Evolutionary conservation across 2,797 vertebrate genomes (phyloP).

Genomic region (Tiaroga cobitis): DNA sequence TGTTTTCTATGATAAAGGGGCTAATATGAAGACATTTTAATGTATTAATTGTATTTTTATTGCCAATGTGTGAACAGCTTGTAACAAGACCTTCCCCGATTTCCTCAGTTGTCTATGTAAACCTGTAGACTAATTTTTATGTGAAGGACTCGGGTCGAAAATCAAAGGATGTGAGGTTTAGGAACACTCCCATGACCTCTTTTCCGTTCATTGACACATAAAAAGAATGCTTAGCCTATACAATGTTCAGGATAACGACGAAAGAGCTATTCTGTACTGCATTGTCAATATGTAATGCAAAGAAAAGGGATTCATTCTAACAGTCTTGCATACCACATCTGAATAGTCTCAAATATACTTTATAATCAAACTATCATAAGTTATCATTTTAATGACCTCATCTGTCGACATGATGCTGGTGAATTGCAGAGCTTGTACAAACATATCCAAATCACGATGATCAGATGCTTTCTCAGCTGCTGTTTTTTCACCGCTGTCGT

Average conservation of each 20-base stretch:
- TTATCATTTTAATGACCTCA: too few species aligned
- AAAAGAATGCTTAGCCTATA: background rate
- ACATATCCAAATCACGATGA: too few species aligned
- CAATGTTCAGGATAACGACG: background rate
- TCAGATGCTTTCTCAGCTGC: too few species aligned
- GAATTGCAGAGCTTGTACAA: too few species aligned
- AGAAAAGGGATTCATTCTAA: too few species aligned
- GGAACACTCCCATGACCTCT: background rate
- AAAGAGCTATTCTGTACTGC: background rate
- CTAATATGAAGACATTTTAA: background rate
- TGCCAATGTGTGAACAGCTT: background rate
- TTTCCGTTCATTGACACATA: too few species aligned
- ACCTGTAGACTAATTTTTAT: background rate
- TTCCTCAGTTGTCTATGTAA: background rate
- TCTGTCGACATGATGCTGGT: too few species aligned
- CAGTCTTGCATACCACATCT: background rate
- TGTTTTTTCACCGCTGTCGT: too few species aligned
- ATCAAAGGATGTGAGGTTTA: background rate
- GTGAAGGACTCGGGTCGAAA: background rate
- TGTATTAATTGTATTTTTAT: background rate
- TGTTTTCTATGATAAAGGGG: background rate
- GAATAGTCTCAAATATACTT: too few species aligned
- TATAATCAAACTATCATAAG: too few species aligned
- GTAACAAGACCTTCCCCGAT: background rate
- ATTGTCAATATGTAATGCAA: background rate